Conservation (phyloP, 2,113 vertebrate species). For the Albula glossodonta region DNA sequence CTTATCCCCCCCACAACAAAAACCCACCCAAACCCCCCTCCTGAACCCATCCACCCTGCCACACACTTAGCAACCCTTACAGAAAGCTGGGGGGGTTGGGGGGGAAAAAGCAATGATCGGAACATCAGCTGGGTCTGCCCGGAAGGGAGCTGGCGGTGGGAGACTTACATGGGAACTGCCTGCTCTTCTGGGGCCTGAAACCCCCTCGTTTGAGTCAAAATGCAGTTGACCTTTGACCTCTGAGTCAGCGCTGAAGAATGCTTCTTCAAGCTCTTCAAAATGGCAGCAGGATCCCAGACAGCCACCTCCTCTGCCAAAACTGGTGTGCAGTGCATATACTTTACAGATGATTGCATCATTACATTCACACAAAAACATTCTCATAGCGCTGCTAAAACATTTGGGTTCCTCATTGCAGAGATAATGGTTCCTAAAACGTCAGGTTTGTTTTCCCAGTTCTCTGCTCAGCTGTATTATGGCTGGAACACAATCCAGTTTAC, state of each 20-base stretch:
- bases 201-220: constrained; percentile 5
- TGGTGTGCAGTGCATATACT: background rate
- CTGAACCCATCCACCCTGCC: no score
- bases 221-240: background rate
- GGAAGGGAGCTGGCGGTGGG: background rate
- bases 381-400: no score
- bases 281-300: background rate
- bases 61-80: background rate
- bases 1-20: no score
- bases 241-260: constrained; percentile 11
- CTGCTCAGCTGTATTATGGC: background rate
- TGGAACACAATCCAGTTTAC: background rate
- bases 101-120: background rate
- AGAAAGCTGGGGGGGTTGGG: background rate
- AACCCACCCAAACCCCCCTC: no score
- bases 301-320: background rate
- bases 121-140: background rate
- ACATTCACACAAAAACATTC: no score
- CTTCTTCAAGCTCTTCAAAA: background rate
- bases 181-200: background rate
- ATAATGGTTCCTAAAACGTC: background rate
- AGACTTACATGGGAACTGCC: constrained; percentile 1
- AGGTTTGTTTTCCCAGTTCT: background rate
- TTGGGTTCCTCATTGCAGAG: no score
- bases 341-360: background rate